phyloP scores from a whole-genome alignment of 2,888 invertebrate genomes.

The Tetranychus piercei region DNA sequence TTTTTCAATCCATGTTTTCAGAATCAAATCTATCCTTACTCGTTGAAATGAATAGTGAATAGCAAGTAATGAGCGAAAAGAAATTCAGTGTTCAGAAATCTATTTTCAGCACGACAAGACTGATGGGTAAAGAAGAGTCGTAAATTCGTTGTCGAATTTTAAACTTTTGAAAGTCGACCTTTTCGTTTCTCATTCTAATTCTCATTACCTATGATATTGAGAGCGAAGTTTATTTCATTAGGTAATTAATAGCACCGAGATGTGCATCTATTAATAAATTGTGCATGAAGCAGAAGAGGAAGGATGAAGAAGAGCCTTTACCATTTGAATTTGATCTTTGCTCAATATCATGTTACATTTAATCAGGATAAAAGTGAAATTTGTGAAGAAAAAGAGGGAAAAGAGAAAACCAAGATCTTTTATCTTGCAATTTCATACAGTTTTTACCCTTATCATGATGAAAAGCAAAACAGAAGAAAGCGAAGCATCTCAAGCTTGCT shows the following conservation, averaged over 20 bases:
- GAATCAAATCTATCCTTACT: too few species aligned
- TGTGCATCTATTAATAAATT: too few species aligned
- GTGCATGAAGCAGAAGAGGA: too few species aligned
- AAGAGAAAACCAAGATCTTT: not conserved
- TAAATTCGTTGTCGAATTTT: too few species aligned
- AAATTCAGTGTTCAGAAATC: not conserved
- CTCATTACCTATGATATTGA: not conserved
- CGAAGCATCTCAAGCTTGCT: too few species aligned
- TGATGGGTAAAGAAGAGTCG: too few species aligned
- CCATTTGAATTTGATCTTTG: not conserved
- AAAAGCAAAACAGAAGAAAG: too few species aligned
- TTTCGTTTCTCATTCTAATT: not conserved
- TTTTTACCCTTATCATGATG: too few species aligned
- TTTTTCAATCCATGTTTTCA: too few species aligned
- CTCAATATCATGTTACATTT: not conserved
- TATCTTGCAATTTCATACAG: not conserved
- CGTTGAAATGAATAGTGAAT: not conserved
- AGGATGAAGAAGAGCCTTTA: too few species aligned
- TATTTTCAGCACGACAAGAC: too few species aligned
- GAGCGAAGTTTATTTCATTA: not conserved
- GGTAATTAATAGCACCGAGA: not conserved
- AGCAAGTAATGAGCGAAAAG: not conserved
- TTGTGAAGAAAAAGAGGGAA: not conserved
- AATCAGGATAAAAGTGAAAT: not conserved
- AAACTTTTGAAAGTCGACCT: not conserved